Conservation (phyloP, 2,797 vertebrate genomes). For the Brachymystax lenok region DNA sequence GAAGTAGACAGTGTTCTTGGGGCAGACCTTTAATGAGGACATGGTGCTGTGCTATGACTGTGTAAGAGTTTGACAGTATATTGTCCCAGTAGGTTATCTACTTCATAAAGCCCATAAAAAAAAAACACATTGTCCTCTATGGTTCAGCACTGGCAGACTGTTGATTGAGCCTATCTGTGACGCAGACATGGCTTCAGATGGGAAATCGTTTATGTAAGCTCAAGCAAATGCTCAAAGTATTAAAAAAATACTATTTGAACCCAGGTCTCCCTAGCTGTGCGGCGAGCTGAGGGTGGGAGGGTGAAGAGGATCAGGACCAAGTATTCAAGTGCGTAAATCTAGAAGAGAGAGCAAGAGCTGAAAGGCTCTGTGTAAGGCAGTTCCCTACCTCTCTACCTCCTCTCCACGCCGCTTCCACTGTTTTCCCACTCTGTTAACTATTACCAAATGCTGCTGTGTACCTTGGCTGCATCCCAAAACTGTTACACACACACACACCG, state of each 20-base stretch:
- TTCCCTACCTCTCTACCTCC: constrained; percentile 82
- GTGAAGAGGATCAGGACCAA: too few species aligned
- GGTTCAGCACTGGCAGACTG: too few species aligned
- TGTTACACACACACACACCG: constrained; percentile 87
- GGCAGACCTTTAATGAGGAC: not conserved
- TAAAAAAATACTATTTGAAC: too few species aligned
- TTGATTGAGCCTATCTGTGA: too few species aligned
- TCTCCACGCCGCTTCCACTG: constrained; percentile 86
- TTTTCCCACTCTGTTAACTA: constrained; percentile 99
- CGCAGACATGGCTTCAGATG: too few species aligned
- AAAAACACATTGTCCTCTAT: too few species aligned
- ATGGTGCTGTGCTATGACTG: not conserved
- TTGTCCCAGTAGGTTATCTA: not conserved
- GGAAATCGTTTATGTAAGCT: too few species aligned
- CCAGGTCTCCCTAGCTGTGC: too few species aligned
- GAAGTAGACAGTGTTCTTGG: not conserved
- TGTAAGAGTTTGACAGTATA: constrained; percentile 23
- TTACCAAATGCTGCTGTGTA: constrained; percentile 94
- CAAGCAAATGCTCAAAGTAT: too few species aligned
- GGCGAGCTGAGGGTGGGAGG: too few species aligned
- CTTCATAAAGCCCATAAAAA: too few species aligned
- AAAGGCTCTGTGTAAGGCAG: constrained; percentile 68
- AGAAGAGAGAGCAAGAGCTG: not conserved
- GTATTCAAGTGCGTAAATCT: not conserved
- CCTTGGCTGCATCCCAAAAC: constrained; percentile 90